Evolutionary conservation across 2,113 vertebrate genomes (phyloP).

Genomic region (Scomber colias): DNA sequence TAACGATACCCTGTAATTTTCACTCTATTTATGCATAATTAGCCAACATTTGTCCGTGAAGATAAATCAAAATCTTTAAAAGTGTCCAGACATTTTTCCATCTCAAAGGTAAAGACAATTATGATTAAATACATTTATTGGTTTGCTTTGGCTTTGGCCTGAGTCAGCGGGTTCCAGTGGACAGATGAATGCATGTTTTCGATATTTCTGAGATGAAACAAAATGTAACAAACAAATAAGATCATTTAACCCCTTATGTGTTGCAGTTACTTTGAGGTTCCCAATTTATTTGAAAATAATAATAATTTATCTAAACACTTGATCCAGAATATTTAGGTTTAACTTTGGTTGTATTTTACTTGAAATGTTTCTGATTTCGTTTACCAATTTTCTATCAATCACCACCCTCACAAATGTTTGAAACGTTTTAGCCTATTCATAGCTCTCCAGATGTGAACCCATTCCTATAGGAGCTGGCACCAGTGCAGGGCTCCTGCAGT

Average conservation of each 20-base stretch:
- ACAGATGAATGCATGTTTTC: not conserved
- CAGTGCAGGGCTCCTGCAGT: slow-evolving; percentile 31
- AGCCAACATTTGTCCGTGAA: not conserved
- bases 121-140: slow-evolving; percentile 16
- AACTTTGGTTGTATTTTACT: not conserved
- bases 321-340: not conserved
- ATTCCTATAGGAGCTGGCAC: not conserved
- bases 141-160: not conserved
- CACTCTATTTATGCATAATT: not conserved
- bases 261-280: not conserved
- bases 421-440: not conserved
- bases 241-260: not conserved
- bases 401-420: not conserved
- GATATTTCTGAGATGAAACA: not conserved
- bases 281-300: not conserved
- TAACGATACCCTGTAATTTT: slow-evolving; percentile 6
- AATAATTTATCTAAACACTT: not conserved
- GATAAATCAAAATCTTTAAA: not conserved
- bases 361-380: too few species aligned
- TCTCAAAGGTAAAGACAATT: not conserved
- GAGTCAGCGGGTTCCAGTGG: not conserved
- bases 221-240: not conserved
- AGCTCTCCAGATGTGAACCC: slow-evolving; percentile 26
- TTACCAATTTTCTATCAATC: too few species aligned
- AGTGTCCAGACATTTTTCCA: not conserved